Base-by-base conservation (phyloP, 2,797 vertebrate genomes). In the Macroramphosus scolopax region DNA sequence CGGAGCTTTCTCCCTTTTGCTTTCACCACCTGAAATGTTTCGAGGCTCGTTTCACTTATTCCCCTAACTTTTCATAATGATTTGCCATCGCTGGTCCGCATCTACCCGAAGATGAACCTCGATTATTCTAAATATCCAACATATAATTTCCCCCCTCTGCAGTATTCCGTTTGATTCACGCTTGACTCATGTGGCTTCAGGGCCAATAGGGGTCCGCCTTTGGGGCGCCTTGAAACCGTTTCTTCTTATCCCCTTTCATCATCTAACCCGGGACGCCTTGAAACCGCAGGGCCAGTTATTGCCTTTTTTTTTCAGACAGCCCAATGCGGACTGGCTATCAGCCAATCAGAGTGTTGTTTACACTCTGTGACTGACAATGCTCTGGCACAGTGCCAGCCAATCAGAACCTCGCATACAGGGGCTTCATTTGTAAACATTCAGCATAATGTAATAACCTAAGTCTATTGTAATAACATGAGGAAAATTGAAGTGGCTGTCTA, bases 261-360 rank as follows among this genome's bases (percentile, higher is more conserved):
- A 85, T 90, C 85, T 90, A 89, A 87, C 86, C 79, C 71, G 59
- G 93, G 91, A 80, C 76, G 91, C 93, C 94, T 93, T 91, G 92
- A 96, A 96, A 96, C 91, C 78, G 92, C 87, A 81, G 81, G 90
- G 88, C 91, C 92, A 93, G 92, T 95, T 95, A 95, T 95, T 95
- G 92, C 93, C 76, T 82, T 71, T 84, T 76, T 78, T 61, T 68
- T 11, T 35, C 88, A 87, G 90, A 87, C 90, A 92, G 90, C 91
- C 92, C 90, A 83, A 91, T 93, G 93, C 92, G 92, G 92, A 92
- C 93, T 95, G 93, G 93, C 92, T 85, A 90, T 82, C 91, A 92
- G 91, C 95, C 95, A 97, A 97, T 97, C 92, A 90, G 91, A 91
- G 89, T 81, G 92, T 95, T 96, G 94, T 97, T 96, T 96, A 97